Evolutionary conservation across 2,797 vertebrate genomes (phyloP), one percentile per base, ranked within the genome.

Genomic region (Tapirus indicus): DNA sequence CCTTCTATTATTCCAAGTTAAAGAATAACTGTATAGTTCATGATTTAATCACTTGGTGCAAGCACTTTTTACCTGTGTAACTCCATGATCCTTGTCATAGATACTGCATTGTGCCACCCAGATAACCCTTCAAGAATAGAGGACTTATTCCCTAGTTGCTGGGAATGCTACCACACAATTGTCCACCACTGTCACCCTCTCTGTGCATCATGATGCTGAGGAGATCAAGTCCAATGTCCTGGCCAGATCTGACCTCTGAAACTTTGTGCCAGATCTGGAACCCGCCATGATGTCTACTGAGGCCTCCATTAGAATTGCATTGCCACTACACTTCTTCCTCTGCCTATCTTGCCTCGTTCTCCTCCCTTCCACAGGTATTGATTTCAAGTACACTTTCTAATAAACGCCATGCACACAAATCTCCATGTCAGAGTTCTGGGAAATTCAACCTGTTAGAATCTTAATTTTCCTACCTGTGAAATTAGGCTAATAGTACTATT

Each of bases 171-270:
- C 32, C 44, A 49, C 20, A 54, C 20, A 90, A 3, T 4, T 44
- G 20, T 92, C 38, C 35, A 91, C 79, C 44, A 0, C 17, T 21
- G 11, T 32, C 52, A 56, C 58, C 12, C 32, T 52, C 44, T 29
- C 56, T 1, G 16, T 17, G 14, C 2, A 23, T 62, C 41, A 41
- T 20, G n/a, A 29, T 12, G 25, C 14, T 35, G 4, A 4, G 25
- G 44, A 58, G 11, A 44, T 6, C 0, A 21, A 27, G 5, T 18
- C 11, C 6, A 23, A 6, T 11, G 20, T 2, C 9, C 2, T 44
- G 85, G 25, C 35, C 25, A 44, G 32, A 29, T 69, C 29, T 29
- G 21, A 78, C 32, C 47, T 79, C 32, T 38, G 44, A 62, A 32
- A 5, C 27, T 4, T 41, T 7, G 21, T 1, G 7, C 35, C 3